Percentiles rank a stretch among this genome's conserved stretches.
phyloP scores from a whole-genome alignment of 1,140 invertebrate species.

The Apis laboriosa region DNA sequence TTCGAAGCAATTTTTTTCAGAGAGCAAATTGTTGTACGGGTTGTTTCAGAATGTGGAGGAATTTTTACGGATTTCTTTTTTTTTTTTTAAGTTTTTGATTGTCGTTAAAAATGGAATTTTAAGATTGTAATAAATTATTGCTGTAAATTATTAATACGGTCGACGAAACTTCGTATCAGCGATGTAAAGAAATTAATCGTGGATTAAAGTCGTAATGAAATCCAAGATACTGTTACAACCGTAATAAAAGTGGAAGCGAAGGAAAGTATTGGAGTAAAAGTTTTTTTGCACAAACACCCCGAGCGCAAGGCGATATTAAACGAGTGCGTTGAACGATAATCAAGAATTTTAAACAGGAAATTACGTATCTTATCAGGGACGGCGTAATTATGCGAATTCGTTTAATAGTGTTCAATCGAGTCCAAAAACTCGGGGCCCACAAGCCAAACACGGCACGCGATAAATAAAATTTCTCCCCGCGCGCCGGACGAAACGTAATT shows the following conservation, averaged over 20 bases:
- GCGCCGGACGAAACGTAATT: constrained; percentile 13
- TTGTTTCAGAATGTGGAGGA: too few species aligned
- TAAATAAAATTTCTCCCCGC: not conserved
- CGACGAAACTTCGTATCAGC: not conserved
- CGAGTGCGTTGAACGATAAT: constrained; percentile 32
- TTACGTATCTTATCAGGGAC: constrained; percentile 30
- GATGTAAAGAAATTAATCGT: not conserved
- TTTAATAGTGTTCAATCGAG: constrained; percentile 38
- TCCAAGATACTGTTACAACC: too few species aligned
- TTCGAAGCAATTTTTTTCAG: too few species aligned
- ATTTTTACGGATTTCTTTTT: not conserved
- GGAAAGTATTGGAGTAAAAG: not conserved
- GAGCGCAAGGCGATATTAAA: constrained; percentile 1
- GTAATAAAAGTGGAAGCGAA: not conserved
- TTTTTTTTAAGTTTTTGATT: not conserved
- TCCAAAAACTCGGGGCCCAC: constrained; percentile 6
- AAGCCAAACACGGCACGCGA: constrained; percentile 9
- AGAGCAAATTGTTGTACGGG: too few species aligned
- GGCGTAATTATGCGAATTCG: constrained; percentile 31
- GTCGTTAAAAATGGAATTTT: too few species aligned
- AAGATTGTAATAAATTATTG: too few species aligned
- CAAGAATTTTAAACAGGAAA: constrained; percentile 22
- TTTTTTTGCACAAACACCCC: not conserved
- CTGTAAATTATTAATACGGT: not conserved
- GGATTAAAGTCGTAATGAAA: too few species aligned